Conservation (phyloP, 2,113 vertebrate species). For the Orientallactaga bullata region DNA sequence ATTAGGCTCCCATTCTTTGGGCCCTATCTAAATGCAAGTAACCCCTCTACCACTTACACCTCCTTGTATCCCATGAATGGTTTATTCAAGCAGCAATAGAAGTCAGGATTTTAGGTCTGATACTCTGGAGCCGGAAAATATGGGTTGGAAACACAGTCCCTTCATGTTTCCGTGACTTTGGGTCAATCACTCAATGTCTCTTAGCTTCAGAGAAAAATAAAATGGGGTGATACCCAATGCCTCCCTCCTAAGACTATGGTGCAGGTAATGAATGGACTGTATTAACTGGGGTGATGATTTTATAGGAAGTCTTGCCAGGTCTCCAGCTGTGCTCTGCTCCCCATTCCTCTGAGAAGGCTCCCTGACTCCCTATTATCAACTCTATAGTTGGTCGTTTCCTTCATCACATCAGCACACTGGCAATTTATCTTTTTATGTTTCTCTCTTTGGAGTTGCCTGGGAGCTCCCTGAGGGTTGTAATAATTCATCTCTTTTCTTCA, state of each 20-base stretch:
- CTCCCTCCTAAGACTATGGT: background rate
- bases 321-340: background rate
- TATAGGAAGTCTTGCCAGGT: background rate
- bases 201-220: slow-evolving; percentile 33
- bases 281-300: background rate
- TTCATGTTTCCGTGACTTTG: background rate
- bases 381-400: slow-evolving; percentile 6
- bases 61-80: background rate
- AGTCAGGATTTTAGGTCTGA: background rate
- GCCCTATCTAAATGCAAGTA: background rate
- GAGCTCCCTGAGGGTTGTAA: background rate
- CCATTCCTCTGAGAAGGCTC: background rate
- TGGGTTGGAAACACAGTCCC: background rate
- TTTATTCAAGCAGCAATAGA: slow-evolving; percentile 5
- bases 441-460: slow-evolving; percentile 20
- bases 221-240: background rate
- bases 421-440: slow-evolving; percentile 17
- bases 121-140: slow-evolving; percentile 5
- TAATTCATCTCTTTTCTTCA: slow-evolving; percentile 30
- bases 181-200: slow-evolving; percentile 37
- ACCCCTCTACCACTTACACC: background rate
- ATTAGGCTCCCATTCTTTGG: background rate
- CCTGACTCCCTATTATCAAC: background rate
- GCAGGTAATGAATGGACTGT: slow-evolving; percentile 33
- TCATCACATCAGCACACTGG: background rate